Evolutionary conservation across 2,888 invertebrate genomes (phyloP), one percentile per base, ranked within the genome.

Genomic region (Eupithecia subumbrata): DNA sequence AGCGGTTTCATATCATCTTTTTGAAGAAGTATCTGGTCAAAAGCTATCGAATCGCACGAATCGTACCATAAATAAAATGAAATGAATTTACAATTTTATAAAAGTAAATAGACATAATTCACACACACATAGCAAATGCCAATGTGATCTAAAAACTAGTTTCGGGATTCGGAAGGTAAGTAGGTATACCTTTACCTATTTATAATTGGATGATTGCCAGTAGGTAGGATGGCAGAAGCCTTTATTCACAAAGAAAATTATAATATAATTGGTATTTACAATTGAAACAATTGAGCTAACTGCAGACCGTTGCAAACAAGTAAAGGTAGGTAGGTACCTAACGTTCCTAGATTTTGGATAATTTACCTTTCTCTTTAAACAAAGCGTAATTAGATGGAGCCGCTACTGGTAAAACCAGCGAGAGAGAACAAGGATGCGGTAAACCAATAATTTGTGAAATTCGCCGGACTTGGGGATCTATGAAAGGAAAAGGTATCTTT

Each of bases 321-420:
- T n/a, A n/a, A 18, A n/a, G 52, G 52, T 45, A 45, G 12, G 12
- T 45, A 45, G n/a, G n/a, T n/a, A 30, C 48, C 7, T 8, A 18
- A 48, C 48, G 48, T 40, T 67, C 70, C 22, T 34, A 9, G 43
- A 40, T 69, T 56, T 43, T n/a, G 2, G 48, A 18, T 63, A 71
- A 22, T 70, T 67, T 73, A 66, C 70, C 67, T 68, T 66, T 75
- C 52, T 56, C 66, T 56, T 43, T 43, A 72, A 70, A 75, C 64
- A 73, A 22, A 30, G 5, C 64, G 72, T 72, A 75, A 75, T 75
- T 63, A 76, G 25, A 72, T 18, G 56, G 16, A 66, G n/a, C 69
- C 75, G 64, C 69, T 72, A 22, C 12, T 56, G 43, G 66, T 22
- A 9, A 56, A 22, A 56, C 52, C 22, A 56, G 52, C 52, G 52